phyloP scores from a whole-genome alignment of 2,113 vertebrate genomes.

The Bubo blakistoni region DNA sequence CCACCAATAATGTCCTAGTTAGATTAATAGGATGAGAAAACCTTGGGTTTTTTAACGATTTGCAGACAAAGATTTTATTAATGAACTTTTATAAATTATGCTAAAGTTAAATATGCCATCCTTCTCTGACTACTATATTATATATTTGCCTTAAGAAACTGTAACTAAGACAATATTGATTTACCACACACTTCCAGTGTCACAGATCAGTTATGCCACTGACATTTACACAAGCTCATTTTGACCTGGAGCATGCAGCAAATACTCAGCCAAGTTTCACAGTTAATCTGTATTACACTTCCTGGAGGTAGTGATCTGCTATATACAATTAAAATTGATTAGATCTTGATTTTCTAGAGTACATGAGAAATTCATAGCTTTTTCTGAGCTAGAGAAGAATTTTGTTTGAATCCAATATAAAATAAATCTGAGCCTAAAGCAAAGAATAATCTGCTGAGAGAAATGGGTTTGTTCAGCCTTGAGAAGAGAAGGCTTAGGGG shows the following conservation, averaged over 20 bases:
- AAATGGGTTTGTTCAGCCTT: too few relatives aligned
- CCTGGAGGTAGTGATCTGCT: neutral
- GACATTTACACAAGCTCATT: neutral
- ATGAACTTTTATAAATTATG: neutral
- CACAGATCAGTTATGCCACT: neutral
- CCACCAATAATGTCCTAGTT: neutral
- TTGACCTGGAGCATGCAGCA: neutral
- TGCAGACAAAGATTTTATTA: neutral
- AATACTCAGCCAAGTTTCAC: neutral
- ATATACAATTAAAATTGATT: neutral
- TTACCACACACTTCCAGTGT: neutral
- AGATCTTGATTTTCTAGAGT: neutral
- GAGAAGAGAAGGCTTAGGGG: too few relatives aligned
- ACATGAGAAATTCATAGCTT: neutral
- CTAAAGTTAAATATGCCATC: neutral
- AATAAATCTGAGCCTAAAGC: neutral
- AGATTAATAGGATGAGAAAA: neutral
- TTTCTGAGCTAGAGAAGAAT: neutral
- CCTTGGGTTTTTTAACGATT: neutral
- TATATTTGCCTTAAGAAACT: neutral
- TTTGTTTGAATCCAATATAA: neutral
- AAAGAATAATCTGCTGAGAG: neutral
- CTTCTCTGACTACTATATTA: neutral
- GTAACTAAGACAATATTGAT: neutral
- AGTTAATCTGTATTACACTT: neutral